A percentile compares a stretch with the other conserved stretches of the same genome.
Conservation (phyloP, 2,113 vertebrate genomes). For the Muscicapa adusta region DNA sequence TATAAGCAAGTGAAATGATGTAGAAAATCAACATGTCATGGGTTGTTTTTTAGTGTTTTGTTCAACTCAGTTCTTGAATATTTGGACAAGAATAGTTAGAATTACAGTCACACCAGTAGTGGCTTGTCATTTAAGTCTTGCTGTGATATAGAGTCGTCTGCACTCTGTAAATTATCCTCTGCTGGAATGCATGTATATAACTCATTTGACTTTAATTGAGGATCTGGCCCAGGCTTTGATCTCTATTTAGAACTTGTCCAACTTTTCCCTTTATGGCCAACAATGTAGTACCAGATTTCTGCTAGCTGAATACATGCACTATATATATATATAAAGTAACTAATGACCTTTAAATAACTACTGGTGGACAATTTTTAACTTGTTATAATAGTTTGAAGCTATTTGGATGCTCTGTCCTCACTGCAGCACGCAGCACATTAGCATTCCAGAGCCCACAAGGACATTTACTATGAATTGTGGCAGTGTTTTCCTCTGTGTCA, state of each 20-base stretch:
- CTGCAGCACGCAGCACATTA: conserved; percentile 9
- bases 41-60: background rate
- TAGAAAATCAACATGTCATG: background rate
- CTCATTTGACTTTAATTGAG: background rate
- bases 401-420: conserved; percentile 7
- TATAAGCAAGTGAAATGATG: background rate
- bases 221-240: conserved; percentile 5
- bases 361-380: conserved; percentile 47
- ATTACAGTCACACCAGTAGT: background rate
- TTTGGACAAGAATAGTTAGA: background rate
- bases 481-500: conserved; percentile 25
- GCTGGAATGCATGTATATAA: background rate
- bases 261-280: conserved; percentile 57
- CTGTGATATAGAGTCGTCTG: background rate
- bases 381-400: conserved; percentile 8
- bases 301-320: conserved; percentile 49
- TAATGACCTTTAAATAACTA: conserved; percentile 55
- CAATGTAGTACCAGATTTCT: conserved; percentile 46
- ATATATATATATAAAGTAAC: conserved; percentile 46
- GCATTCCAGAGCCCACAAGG: conserved; percentile 46
- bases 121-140: background rate
- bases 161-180: background rate
- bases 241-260: conserved; percentile 47
- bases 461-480: conserved; percentile 52
- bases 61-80: background rate